These are phyloP conservation scores for Ganaspis sp. DNA, from an alignment of 1,140 invertebrate genomes.

Conservation along the genomic window DNA sequence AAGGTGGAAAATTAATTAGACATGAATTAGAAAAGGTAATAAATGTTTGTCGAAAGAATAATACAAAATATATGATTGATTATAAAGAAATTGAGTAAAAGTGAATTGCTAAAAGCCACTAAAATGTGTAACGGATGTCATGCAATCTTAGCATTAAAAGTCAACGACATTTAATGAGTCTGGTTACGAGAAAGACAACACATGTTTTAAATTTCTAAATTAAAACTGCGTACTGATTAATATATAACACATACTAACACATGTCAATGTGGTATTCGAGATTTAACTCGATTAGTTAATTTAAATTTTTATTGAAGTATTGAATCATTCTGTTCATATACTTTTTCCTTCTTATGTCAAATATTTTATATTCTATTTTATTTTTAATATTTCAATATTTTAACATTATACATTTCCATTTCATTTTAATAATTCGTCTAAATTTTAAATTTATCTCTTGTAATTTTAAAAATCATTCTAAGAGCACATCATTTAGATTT, in stretches of 20 bases:
- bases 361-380: too few species aligned
- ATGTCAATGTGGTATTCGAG: not conserved
- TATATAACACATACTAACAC: not conserved
- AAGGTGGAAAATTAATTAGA: too few species aligned
- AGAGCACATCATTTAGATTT: not conserved
- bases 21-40: too few species aligned
- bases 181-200: not conserved
- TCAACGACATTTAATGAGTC: conserved; percentile 9
- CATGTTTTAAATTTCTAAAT: not conserved
- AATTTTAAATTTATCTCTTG: too few species aligned
- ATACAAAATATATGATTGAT: too few species aligned
- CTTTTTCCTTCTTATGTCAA: too few species aligned
- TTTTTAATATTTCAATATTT: too few species aligned
- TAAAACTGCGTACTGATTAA: not conserved
- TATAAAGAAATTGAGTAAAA: not conserved
- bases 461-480: too few species aligned
- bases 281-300: not conserved
- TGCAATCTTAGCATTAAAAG: not conserved
- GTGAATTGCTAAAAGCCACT: not conserved
- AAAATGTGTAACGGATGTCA: not conserved
- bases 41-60: too few species aligned
- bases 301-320: conserved; percentile 1
- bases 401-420: too few species aligned
- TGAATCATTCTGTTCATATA: too few species aligned
- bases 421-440: too few species aligned